phyloP scores from a whole-genome alignment of 2,113 vertebrate genomes.

The Catharus bicknelli region DNA sequence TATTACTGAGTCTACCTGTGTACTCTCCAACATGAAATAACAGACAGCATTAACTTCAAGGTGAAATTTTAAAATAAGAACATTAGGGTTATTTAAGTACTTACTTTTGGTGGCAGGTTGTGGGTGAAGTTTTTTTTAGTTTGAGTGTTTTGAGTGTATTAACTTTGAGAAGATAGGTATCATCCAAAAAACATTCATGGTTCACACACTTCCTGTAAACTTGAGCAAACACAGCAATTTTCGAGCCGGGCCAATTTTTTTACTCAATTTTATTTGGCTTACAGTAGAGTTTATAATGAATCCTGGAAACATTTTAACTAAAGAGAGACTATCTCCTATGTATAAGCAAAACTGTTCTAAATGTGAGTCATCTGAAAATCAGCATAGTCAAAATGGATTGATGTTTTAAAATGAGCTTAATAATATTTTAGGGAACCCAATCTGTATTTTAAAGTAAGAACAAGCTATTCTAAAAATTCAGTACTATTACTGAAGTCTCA shows the following conservation, averaged over 20 bases:
- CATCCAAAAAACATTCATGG: not conserved
- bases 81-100: not conserved
- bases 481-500: not conserved
- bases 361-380: slow-evolving; percentile 44
- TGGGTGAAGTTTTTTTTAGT: not conserved
- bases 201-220: slow-evolving; percentile 51
- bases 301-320: slow-evolving; percentile 4
- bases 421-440: slow-evolving; percentile 7
- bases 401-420: slow-evolving; percentile 11
- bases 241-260: not conserved
- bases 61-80: not conserved
- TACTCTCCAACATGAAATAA: not conserved
- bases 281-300: slow-evolving; percentile 15
- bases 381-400: not conserved
- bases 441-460: slow-evolving; percentile 6
- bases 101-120: not conserved
- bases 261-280: slow-evolving; percentile 44
- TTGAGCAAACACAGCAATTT: slow-evolving; percentile 14
- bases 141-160: not conserved
- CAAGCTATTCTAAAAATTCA: not conserved
- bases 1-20: not conserved
- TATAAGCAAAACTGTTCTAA: slow-evolving; percentile 35
- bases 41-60: not conserved
- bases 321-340: not conserved
- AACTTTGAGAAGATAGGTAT: not conserved